Evolutionary conservation across 1,140 invertebrate species (phyloP), one percentile per base, ranked within the genome.

Genomic region (Tetragonula clypearis): DNA sequence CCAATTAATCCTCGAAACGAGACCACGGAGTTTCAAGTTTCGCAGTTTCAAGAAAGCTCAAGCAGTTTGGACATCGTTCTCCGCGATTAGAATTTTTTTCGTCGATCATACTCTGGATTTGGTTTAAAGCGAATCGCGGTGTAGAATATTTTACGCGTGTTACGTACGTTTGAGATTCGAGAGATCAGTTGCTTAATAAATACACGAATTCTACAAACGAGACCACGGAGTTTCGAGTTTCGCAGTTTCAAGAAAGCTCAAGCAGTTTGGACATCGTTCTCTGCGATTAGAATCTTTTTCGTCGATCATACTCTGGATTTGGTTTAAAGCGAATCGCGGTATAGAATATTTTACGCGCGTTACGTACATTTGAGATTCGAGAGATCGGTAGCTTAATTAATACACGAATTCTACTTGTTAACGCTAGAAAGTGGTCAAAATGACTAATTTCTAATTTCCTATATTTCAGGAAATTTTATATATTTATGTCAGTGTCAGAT

Each of bases 1-100:
- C 65, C 74, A 82, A 88, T 88, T 88, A 88, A 88, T 89, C 84
- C 55, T 85, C 62, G 9, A 65, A 74, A 30, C 23, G 30, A 30
- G 69, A 62, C 41, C 21, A 41, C 21, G 15, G 17, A 5, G 3
- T 35, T 35, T 35, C 35, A 35, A 9, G 4, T 65, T 78, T 49
- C 23, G 58, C 23, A 17, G 8, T 23, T 21, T 69, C 68, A 2
- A 21, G 66, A 3, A 30, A 26, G 65, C n/a, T 15, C 65, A 8
- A 68, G 17, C 21, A 11, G 9, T 41, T 69, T 23, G 12, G 3
- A 23, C 9, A 12, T 41, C 12, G 19, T 21, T 41, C 2, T 12
- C 4, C 1, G 19, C 12, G 12, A 66, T 30, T 17, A 66, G 65
- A 65, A 66, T n/a, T n/a, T n/a, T 66, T 66, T 30, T 2, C 15